Evolutionary conservation across 2,113 vertebrate species (phyloP).

Genomic region (Emberiza fucata): DNA sequence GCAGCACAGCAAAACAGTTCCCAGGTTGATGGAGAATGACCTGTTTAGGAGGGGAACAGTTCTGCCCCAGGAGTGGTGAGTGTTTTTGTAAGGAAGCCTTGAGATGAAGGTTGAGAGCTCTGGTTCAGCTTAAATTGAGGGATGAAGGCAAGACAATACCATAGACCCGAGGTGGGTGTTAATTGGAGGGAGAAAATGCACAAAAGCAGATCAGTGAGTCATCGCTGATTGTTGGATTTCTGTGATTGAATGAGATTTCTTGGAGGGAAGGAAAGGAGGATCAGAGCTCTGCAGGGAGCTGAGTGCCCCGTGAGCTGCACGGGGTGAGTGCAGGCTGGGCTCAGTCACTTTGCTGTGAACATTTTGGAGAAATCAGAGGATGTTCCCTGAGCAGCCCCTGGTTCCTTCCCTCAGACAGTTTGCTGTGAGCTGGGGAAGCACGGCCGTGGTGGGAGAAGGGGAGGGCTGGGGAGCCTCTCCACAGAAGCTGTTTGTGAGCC

Average conservation of each 20-base stretch:
- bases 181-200: not conserved
- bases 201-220: constrained; percentile 12
- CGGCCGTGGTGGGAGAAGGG: not conserved
- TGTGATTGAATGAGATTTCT: not conserved
- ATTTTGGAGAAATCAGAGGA: not conserved
- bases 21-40: not conserved
- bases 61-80: not conserved
- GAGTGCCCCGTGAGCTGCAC: not conserved
- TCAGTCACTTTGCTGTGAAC: rapidly evolving
- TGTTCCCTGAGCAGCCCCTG: not conserved
- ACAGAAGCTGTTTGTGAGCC: constrained; percentile 8
- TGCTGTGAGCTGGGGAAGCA: not conserved
- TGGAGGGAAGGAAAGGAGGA: not conserved
- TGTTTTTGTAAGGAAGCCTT: not conserved
- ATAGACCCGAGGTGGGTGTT: not conserved
- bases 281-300: not conserved
- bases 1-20: not conserved
- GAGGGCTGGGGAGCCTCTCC: not conserved
- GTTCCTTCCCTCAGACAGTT: not conserved
- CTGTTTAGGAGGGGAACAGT: not conserved
- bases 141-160: not conserved
- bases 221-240: not conserved
- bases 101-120: not conserved
- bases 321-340: not conserved
- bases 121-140: not conserved